phyloP scores from a whole-genome alignment of 1,140 invertebrate species.

The Zaprionus taronus region DNA sequence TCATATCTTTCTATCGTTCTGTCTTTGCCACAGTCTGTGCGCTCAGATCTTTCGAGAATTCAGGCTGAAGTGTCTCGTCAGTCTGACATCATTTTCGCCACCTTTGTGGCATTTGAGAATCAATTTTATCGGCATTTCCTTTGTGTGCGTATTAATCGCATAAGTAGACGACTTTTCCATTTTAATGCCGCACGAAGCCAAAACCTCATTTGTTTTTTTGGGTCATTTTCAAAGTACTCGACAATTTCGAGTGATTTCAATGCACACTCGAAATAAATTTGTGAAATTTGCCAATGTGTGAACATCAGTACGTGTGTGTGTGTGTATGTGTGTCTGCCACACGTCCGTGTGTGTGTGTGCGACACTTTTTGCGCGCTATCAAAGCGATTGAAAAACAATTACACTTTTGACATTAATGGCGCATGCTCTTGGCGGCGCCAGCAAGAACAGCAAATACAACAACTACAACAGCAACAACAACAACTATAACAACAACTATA shows the following conservation, averaged over 20 bases:
- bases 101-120: constrained; percentile 29
- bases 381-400: constrained; percentile 82
- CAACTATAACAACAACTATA: background rate
- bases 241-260: constrained; percentile 70
- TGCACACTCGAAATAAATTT: constrained; percentile 73
- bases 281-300: constrained; percentile 36
- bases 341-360: constrained; percentile 16
- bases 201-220: constrained; percentile 65
- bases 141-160: constrained; percentile 26
- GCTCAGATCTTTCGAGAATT: background rate
- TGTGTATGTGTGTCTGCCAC: background rate
- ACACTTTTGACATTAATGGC: constrained; percentile 79
- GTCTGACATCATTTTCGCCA: constrained; percentile 7
- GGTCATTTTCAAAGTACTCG: constrained; percentile 70
- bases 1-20: background rate
- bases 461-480: background rate
- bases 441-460: constrained; percentile 19
- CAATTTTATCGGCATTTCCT: constrained; percentile 17
- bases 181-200: background rate
- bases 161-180: constrained; percentile 31
- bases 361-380: constrained; percentile 58
- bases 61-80: background rate
- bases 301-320: background rate
- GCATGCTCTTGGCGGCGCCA: constrained; percentile 35
- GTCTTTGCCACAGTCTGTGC: background rate